phyloP scores from a whole-genome alignment of 2,113 vertebrate genomes.

The Ivindomyrus marchei region DNA sequence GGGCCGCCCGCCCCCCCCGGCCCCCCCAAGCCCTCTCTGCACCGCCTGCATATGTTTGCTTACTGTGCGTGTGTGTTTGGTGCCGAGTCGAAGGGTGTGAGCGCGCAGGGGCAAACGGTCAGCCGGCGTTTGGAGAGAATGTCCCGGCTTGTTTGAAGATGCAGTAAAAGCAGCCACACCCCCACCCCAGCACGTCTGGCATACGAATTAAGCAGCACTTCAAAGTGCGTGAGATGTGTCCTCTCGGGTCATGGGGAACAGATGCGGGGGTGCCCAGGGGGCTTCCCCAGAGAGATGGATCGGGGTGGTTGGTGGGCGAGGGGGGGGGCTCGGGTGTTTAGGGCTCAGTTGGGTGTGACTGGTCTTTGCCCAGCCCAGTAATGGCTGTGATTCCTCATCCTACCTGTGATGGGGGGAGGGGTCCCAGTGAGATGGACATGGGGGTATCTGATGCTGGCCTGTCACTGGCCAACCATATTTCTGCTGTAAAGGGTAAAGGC shows the following conservation, averaged over 20 bases:
- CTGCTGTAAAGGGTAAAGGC: too few relatives aligned
- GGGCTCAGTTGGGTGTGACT: neutral
- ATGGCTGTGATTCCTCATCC: too few relatives aligned
- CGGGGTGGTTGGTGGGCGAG: neutral
- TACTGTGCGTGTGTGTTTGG: conserved; percentile 23
- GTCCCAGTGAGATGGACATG: too few relatives aligned
- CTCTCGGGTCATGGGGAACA: conserved; percentile 22
- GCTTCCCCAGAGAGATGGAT: neutral
- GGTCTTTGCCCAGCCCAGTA: too few relatives aligned
- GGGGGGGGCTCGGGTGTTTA: neutral
- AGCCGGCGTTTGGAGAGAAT: conserved; percentile 23
- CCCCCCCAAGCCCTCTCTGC: too few relatives aligned
- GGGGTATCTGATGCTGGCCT: too few relatives aligned
- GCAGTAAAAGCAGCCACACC: conserved; percentile 41
- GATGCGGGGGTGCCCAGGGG: neutral
- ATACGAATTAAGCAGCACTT: conserved; percentile 48
- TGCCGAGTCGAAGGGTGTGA: conserved; percentile 19
- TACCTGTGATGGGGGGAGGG: too few relatives aligned
- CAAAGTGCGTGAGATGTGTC: conserved; percentile 33
- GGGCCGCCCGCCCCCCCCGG: too few relatives aligned
- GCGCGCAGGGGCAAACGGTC: neutral
- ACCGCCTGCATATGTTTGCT: too few relatives aligned
- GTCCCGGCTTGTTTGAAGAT: conserved; percentile 46
- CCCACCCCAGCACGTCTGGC: conserved; percentile 32
- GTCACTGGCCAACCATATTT: too few relatives aligned